Conservation (phyloP, 1,140 invertebrate species). For the Cataglyphis hispanica region DNA sequence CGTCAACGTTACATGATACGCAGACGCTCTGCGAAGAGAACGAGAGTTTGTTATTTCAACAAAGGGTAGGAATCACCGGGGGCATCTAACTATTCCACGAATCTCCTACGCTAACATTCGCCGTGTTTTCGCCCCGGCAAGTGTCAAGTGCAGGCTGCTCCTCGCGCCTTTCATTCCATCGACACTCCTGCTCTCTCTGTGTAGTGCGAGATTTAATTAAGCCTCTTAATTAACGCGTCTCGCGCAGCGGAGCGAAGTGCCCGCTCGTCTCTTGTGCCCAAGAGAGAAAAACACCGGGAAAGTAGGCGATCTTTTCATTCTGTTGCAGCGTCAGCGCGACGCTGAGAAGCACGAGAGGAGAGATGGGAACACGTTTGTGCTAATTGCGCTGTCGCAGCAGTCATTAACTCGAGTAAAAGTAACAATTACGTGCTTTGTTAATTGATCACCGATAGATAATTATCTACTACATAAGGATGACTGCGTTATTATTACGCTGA, state of each 20-base stretch:
- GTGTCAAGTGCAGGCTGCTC: constrained; percentile 46
- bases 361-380: background rate
- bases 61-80: constrained; percentile 38
- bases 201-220: constrained; percentile 36
- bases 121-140: constrained; percentile 22
- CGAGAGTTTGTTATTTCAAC: constrained; percentile 47
- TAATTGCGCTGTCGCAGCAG: background rate
- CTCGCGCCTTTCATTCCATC: constrained; percentile 48
- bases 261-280: constrained; percentile 20
- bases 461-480: background rate
- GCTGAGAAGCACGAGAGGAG: background rate
- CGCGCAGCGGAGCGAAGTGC: background rate
- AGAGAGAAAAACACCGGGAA: background rate
- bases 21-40: constrained; percentile 28
- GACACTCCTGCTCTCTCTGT: background rate
- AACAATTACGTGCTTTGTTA: constrained; percentile 14
- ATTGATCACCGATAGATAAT: background rate
- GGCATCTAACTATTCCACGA: constrained; percentile 38
- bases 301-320: constrained; percentile 15
- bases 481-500: background rate
- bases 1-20: constrained; percentile 40
- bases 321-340: background rate
- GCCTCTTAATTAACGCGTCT: constrained; percentile 37
- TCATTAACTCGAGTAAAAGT: constrained; percentile 16
- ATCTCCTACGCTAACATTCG: constrained; percentile 44